phyloP scores from a whole-genome alignment of 2,888 invertebrate species.

The Rhagium mordax region DNA sequence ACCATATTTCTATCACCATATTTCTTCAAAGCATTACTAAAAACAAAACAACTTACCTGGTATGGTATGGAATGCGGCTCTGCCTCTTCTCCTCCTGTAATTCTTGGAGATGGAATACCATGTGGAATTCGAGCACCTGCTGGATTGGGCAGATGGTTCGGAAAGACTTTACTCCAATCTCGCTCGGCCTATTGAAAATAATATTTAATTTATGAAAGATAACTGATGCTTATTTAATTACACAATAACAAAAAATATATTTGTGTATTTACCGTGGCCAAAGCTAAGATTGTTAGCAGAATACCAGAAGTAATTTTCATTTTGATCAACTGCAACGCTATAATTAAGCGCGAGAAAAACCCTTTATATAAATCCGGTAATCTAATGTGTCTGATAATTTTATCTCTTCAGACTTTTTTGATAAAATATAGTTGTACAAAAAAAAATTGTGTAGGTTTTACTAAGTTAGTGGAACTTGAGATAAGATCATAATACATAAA shows the following conservation, averaged over 20 bases:
- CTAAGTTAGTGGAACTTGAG: background rate
- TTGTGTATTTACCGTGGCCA: background rate
- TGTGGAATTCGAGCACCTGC: background rate
- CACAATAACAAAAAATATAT: background rate
- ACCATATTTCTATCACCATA: too few species aligned
- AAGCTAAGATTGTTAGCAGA: background rate
- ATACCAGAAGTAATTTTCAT: background rate
- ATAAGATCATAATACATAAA: too few species aligned
- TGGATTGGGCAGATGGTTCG: slow-evolving; percentile 6
- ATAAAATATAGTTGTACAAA: background rate
- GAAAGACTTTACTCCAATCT: slow-evolving; percentile 32
- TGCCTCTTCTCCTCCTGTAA: slow-evolving; percentile 52
- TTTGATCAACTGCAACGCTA: background rate
- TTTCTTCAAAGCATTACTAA: too few species aligned
- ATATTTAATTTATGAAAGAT: too few species aligned
- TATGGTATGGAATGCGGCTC: slow-evolving; percentile 54
- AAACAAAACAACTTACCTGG: slow-evolving; percentile 44
- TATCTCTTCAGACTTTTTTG: background rate
- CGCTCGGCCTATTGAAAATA: slow-evolving; percentile 23
- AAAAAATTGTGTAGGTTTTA: background rate
- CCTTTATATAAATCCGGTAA: background rate
- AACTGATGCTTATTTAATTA: too few species aligned
- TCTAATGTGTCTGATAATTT: background rate
- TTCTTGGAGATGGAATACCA: slow-evolving; percentile 23
- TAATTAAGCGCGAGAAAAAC: background rate